phyloP scores from a whole-genome alignment of 2,113 vertebrate species.

The Lasiurus cinereus region DNA sequence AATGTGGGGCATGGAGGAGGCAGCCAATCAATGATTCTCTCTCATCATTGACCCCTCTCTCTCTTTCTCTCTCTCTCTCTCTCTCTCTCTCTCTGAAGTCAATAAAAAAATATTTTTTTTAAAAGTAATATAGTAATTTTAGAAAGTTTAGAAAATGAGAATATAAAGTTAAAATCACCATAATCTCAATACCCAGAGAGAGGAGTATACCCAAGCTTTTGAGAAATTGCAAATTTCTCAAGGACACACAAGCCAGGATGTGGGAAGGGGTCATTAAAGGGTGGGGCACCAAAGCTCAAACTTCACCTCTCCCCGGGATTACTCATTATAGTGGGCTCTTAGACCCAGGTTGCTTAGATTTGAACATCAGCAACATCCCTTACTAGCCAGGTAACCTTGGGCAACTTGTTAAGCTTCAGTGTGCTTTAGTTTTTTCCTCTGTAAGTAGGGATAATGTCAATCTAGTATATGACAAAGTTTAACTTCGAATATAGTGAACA shows the following conservation, averaged over 20 bases:
- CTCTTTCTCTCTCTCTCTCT: too few relatives aligned
- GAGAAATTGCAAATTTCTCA: neutral
- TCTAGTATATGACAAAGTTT: neutral
- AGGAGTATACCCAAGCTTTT: neutral
- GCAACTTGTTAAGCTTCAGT: neutral
- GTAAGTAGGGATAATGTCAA: neutral
- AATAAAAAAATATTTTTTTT: neutral
- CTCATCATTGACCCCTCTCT: too few relatives aligned
- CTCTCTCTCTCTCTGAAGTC: too few relatives aligned
- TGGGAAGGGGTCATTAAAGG: neutral
- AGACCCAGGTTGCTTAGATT: neutral
- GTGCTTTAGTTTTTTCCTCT: neutral
- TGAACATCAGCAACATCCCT: neutral
- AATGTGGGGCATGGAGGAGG: too few relatives aligned
- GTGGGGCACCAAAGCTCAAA: neutral
- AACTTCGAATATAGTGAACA: neutral
- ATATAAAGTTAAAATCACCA: neutral
- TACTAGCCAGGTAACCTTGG: neutral
- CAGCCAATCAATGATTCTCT: too few relatives aligned
- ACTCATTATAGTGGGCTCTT: neutral
- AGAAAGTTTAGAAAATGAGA: constrained; percentile 20
- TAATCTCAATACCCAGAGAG: neutral
- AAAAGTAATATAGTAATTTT: neutral
- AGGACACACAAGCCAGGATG: neutral
- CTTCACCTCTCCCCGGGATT: neutral